Base-by-base conservation (phyloP, 2,113 vertebrate species). In the Oryctolagus cuniculus region DNA sequence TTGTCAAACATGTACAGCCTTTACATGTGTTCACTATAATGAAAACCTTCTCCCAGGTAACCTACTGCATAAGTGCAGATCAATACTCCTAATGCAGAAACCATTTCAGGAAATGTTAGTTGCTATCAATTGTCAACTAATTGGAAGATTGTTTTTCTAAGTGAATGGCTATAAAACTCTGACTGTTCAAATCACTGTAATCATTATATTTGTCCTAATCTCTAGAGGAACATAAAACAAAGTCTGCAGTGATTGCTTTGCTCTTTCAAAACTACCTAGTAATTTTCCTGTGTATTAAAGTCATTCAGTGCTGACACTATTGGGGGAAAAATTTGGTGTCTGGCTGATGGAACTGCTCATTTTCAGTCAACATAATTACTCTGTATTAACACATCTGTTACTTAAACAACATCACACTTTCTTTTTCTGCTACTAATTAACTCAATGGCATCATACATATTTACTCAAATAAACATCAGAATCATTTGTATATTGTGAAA, bases 211-310 rank as follows among this genome's bases (percentile, higher is more conserved):
- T 95, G 89, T 97, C 82, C 90, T 97, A 87, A 90, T 97, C 98
- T 97, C 97, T 80, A 96, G 95, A 97, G 94, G 88, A 98, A 98
- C 95, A 97, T 98, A 97, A 98, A 98, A 98, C 96, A 98, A 98
- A 98, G 95, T 55, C 73, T 96, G 79, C 72, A 61, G 83, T 98
- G 98, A 98, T 97, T 98, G 96, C 96, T 97, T 97, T 93, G 96
- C 97, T 98, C 97, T 97, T 98, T 98, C 95, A 97, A 95, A 93
- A 94, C 80, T 97, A 97, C 93, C 95, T 93, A 89, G 98, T 98
- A 98, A 98, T 98, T 98, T 98, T 98, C 98, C 95, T 21, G 78
- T 90, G 82, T 97, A 98, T 98, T 98, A 98, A 97, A 98, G 82
- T 77, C 81, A 96, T 97, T 98, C 97, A 88, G 90, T 96, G 96